These are phyloP conservation scores for Trichosurus vulpecula DNA, from an alignment of 2,797 vertebrate species.

Conservation along the genomic window DNA sequence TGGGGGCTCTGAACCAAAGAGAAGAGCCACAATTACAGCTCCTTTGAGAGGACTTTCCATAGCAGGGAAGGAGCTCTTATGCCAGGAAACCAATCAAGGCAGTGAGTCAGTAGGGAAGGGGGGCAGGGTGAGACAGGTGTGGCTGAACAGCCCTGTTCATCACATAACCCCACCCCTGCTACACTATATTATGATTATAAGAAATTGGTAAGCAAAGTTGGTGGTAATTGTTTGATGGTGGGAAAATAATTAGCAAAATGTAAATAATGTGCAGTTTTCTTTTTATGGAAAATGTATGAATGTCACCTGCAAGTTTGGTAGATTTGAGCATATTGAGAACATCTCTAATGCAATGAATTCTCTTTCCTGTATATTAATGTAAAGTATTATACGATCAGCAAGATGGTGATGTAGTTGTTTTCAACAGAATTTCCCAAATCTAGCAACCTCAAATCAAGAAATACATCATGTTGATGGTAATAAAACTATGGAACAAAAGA, in stretches of 20 bases:
- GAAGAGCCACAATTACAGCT: not conserved
- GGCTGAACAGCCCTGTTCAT: not conserved
- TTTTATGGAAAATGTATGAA: not conserved
- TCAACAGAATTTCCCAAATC: not conserved
- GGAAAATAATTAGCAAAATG: not conserved
- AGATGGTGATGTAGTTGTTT: not conserved
- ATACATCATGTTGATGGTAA: not conserved
- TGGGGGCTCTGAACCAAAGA: not conserved
- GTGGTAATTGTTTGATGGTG: not conserved
- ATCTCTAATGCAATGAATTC: not conserved
- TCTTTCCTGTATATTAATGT: not conserved
- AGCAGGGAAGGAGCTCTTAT: not conserved
- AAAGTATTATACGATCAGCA: not conserved
- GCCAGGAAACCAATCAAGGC: not conserved
- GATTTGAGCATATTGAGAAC: not conserved
- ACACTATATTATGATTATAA: not conserved
- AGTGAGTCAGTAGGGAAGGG: not conserved
- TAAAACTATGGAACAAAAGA: not conserved
- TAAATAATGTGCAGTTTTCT: not conserved
- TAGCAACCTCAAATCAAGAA: not conserved
- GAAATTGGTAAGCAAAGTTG: not conserved
- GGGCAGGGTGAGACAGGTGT: not conserved
- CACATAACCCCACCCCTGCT: not conserved
- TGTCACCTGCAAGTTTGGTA: not conserved
- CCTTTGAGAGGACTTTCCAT: not conserved